These are phyloP conservation scores for Odocoileus virginianus DNA, from an alignment of 2,113 vertebrate species.

Conservation along the genomic window DNA sequence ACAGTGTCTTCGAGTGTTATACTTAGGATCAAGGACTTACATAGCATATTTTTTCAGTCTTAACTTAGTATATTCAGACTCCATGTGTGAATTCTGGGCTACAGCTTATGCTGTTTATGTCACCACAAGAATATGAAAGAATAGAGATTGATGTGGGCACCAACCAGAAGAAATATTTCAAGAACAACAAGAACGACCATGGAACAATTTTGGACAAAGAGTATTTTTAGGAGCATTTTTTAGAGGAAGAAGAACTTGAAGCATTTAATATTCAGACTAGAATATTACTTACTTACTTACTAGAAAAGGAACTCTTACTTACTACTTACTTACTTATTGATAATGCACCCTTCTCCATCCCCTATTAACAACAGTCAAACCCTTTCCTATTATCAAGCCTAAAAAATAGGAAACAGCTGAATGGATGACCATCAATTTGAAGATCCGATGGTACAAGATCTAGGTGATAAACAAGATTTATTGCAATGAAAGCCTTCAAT, in stretches of 20 bases:
- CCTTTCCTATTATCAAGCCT: background rate
- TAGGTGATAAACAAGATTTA: background rate
- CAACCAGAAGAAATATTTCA: background rate
- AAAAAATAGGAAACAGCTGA: background rate
- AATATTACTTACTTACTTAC: background rate
- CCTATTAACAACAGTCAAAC: background rate
- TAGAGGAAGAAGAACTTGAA: background rate
- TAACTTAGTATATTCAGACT: background rate
- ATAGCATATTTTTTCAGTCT: background rate
- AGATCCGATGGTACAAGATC: background rate
- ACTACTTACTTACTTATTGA: no score
- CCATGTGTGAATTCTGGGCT: background rate
- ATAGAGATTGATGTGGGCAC: background rate
- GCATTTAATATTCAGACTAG: background rate
- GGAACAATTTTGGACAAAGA: background rate
- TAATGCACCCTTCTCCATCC: background rate
- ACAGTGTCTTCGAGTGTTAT: background rate
- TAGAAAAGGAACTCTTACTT: background rate
- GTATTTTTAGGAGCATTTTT: background rate
- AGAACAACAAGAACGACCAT: background rate
- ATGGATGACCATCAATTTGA: background rate
- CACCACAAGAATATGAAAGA: background rate
- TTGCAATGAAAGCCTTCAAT: background rate
- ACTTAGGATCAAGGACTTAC: background rate
- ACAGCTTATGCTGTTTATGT: background rate